Evolutionary conservation across 2,113 vertebrate species (phyloP).

Genomic region (Hippocampus mohnikei): DNA sequence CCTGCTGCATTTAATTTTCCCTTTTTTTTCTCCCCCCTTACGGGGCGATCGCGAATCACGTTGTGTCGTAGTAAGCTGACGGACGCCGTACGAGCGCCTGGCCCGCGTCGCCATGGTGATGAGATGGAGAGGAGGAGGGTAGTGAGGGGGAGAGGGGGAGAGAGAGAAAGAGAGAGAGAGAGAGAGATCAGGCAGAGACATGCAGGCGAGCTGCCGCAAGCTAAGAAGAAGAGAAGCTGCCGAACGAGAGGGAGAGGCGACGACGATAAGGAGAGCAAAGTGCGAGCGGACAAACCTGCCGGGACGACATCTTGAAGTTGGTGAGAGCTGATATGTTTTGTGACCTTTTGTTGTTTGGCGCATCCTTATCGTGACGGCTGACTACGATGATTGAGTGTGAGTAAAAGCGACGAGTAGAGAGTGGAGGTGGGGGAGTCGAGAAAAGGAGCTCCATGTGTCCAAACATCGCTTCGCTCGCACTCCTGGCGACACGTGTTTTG

Average conservation of each 20-base stretch:
- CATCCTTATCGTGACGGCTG: not conserved
- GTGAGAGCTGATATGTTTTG: not conserved
- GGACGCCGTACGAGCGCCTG: conserved; percentile 46
- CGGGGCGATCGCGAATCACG: conserved; percentile 6
- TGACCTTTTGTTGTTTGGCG: not conserved
- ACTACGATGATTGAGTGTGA: conserved; percentile 5
- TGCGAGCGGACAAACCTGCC: not conserved
- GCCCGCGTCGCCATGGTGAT: conserved; percentile 75
- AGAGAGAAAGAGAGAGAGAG: conserved; percentile 28
- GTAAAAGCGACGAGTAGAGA: not conserved
- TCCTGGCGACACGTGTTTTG: not conserved
- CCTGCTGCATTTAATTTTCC: not conserved
- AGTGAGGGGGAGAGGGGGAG: conserved; percentile 34
- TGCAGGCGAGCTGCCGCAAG: conserved; percentile 69
- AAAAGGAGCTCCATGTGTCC: not conserved
- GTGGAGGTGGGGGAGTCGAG: not conserved
- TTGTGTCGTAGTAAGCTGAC: conserved; percentile 14
- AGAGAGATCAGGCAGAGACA: conserved; percentile 64
- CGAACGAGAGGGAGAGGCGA: conserved; percentile 55
- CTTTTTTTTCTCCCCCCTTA: not conserved
- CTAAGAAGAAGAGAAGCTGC: conserved; percentile 64
- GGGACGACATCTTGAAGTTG: not conserved
- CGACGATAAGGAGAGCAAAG: conserved; percentile 50
- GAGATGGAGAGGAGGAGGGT: conserved; percentile 43
- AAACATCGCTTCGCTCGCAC: not conserved